Evolutionary conservation across 2,797 vertebrate species (phyloP), one percentile per base, ranked within the genome.

Genomic region (Phaenicophaeus curvirostris): DNA sequence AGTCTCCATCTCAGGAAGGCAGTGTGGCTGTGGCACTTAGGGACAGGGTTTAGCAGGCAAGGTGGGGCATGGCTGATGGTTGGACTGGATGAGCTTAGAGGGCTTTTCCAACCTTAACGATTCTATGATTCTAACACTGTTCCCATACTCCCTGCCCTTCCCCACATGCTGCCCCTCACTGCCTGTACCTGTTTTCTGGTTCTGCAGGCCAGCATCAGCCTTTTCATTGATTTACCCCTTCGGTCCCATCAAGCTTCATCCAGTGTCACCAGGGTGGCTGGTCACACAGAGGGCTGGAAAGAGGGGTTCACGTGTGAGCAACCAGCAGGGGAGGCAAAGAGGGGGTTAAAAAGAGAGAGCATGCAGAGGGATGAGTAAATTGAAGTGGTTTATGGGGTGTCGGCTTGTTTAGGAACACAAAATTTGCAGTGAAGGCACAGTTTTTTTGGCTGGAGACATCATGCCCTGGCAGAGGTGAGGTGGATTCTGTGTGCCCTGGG

Each of bases 371-470:
- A 8, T 8, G 46, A 27, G 50, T 12, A 28, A 3, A 44, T 3
- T 10, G 30, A 9, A 19, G 1, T 0, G 9, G n/a, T 7, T 75
- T 15, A 1, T 28, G 66, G 62, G 19, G 10, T 2, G 0, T 10
- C 62, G 59, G 28, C 33, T 28, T 3, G 28, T 5, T 5, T 46
- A 72, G 37, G 51, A 37, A 18, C 5, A 30, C 19, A 20, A 55
- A 8, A 28, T 10, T 31, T 2, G 16, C 8, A 16, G 19, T 2
- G 50, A 21, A 24, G 23, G 57, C 23, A 8, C 30, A 9, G 1
- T 42, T 15, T 44, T 20, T 14, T 48, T 17, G 31, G 27, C 0
- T 33, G 66, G 39, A 23, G 31, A 24, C 31, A 53, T 48, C 15
- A 2, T 7, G 13, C 8, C 44, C 57, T 24, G 3, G 28, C 37